phyloP scores from a whole-genome alignment of 2,888 invertebrate genomes.

The Glyphotaelius pellucidus region DNA sequence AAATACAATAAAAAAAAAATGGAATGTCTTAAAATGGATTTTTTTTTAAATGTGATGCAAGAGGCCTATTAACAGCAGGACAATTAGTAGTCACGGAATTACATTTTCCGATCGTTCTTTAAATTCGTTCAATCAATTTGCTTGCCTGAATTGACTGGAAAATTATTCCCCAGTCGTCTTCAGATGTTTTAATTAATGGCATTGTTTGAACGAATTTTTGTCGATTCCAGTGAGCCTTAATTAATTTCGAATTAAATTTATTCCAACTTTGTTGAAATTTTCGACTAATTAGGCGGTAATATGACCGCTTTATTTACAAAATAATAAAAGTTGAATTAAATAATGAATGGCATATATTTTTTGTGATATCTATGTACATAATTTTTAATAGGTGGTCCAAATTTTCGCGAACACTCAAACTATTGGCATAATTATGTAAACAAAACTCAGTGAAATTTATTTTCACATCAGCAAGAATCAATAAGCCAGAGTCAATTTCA shows the following conservation, averaged over 20 bases:
- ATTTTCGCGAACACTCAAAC: neutral
- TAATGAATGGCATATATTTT: too few species aligned
- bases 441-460: neutral
- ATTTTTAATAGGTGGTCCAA: neutral
- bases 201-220: slow-evolving; percentile 24
- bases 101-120: slow-evolving; percentile 2
- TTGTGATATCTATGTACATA: neutral
- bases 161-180: slow-evolving; percentile 10
- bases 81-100: neutral
- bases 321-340: neutral
- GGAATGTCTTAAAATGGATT: too few species aligned
- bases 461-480: neutral
- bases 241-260: neutral
- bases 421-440: neutral
- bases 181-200: slow-evolving; percentile 16
- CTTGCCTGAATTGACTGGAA: neutral
- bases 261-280: neutral
- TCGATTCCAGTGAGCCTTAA: slow-evolving; percentile 11
- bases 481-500: neutral
- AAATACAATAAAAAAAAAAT: too few species aligned
- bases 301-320: neutral
- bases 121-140: slow-evolving; percentile 37
- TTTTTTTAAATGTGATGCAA: too few species aligned
- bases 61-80: neutral
- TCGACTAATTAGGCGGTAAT: neutral